Conservation (phyloP, 2,113 vertebrate genomes). For the Passer montanus region DNA sequence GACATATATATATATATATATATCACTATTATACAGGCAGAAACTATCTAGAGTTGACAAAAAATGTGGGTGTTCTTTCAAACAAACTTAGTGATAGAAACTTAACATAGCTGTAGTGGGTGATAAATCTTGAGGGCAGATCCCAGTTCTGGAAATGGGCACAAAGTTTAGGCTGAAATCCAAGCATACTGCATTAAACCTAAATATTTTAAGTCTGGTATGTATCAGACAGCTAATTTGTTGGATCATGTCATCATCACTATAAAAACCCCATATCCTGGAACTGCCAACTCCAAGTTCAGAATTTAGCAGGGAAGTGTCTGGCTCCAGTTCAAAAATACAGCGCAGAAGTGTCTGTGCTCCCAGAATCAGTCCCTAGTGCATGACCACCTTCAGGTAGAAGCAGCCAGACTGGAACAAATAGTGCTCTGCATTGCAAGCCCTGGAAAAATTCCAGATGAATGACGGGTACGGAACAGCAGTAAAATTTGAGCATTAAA, state of each 20-base stretch:
- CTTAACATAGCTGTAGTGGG: background rate
- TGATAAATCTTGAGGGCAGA: constrained; percentile 39
- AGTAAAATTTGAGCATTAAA: constrained; percentile 6
- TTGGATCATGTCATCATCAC: constrained; percentile 42
- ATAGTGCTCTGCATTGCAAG: background rate
- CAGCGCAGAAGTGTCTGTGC: background rate
- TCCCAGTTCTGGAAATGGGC: constrained; percentile 17
- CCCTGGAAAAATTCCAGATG: constrained; percentile 48
- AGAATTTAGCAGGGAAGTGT: constrained; percentile 25
- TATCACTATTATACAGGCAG: background rate
- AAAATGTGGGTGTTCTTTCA: background rate
- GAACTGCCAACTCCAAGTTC: constrained; percentile 37
- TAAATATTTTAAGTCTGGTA: constrained; percentile 65
- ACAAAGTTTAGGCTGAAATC: constrained; percentile 52
- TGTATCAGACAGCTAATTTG: constrained; percentile 62
- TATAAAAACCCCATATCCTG: constrained; percentile 44
- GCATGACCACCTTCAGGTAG: constrained; percentile 37
- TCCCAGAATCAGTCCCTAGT: constrained; percentile 19
- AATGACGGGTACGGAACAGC: background rate
- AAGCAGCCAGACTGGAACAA: constrained; percentile 16
- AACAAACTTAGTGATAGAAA: background rate
- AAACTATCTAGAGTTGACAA: background rate
- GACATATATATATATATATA: background rate
- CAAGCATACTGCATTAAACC: constrained; percentile 61
- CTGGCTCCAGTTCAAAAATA: constrained; percentile 32